Percentiles rank a stretch among this genome's conserved stretches.
Conservation (phyloP, 2,113 vertebrate species). For the Trogon surrucura region DNA sequence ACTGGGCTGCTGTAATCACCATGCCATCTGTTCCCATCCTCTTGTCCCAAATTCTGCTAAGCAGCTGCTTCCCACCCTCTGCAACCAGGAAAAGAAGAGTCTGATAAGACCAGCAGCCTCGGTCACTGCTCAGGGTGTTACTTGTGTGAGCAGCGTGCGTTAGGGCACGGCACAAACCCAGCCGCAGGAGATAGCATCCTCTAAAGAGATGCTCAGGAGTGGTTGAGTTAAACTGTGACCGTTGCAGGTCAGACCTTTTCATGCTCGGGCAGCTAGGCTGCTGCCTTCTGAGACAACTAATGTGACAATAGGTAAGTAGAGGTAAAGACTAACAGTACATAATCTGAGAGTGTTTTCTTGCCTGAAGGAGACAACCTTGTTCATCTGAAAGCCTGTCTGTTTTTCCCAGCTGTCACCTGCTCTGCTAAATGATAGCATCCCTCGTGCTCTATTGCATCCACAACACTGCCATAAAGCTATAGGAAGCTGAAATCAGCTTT, state of each 20-base stretch:
- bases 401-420: neutral
- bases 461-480: neutral
- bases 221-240: neutral
- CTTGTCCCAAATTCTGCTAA: slow-evolving; percentile 22
- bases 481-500: neutral
- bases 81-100: neutral
- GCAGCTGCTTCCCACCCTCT: neutral
- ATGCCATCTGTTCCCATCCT: slow-evolving; percentile 42
- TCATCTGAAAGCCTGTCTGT: neutral
- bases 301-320: neutral
- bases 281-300: neutral
- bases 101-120: neutral
- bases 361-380: neutral
- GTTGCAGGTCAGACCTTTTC: neutral
- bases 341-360: neutral
- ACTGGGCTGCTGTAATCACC: neutral
- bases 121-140: neutral
- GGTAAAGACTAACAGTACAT: neutral
- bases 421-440: neutral
- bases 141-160: neutral
- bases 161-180: neutral
- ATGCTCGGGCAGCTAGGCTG: neutral
- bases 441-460: neutral
- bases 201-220: neutral
- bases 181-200: neutral